Conservation (phyloP, 2,888 invertebrate species). For the Drosophila maculinotata region DNA sequence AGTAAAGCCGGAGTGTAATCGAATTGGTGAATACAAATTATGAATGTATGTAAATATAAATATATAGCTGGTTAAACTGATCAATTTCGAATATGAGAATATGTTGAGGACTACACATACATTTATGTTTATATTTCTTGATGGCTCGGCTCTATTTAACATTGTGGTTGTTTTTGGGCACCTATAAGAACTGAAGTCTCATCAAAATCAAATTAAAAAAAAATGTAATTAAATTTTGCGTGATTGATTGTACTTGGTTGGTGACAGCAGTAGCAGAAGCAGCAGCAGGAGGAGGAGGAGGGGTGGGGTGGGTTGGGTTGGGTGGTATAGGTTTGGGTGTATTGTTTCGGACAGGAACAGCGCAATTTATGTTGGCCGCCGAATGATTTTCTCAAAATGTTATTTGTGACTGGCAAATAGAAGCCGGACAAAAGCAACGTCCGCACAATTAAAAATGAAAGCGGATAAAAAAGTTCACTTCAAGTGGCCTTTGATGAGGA, state of each 20-base stretch:
- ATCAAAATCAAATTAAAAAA: conserved; percentile 53
- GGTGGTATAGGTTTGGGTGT: too few species aligned
- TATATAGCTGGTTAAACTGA: not conserved
- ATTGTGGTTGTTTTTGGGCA: conserved; percentile 2
- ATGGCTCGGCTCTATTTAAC: too few species aligned
- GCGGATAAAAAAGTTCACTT: conserved; percentile 70
- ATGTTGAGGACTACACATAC: not conserved
- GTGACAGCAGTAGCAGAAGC: too few species aligned
- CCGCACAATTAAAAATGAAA: conserved; percentile 74
- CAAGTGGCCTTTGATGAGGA: conserved; percentile 67
- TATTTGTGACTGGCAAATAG: conserved; percentile 60
- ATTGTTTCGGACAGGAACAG: conserved; percentile 19
- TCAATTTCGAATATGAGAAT: not conserved
- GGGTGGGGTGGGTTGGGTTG: not conserved
- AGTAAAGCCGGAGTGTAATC: too few species aligned
- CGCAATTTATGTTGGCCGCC: conserved; percentile 46
- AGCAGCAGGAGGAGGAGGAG: not conserved
- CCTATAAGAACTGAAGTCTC: conserved; percentile 23
- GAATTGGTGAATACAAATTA: too few species aligned
- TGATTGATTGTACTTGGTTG: conserved; percentile 74
- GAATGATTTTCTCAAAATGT: conserved; percentile 55
- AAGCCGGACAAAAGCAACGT: conserved; percentile 50
- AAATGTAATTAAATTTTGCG: conserved; percentile 73
- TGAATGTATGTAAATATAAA: too few species aligned
- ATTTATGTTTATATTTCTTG: not conserved